Percentiles rank a stretch among this genome's conserved stretches.
phyloP scores from a whole-genome alignment of 2,888 invertebrate genomes.

The Panzeria rudis region DNA sequence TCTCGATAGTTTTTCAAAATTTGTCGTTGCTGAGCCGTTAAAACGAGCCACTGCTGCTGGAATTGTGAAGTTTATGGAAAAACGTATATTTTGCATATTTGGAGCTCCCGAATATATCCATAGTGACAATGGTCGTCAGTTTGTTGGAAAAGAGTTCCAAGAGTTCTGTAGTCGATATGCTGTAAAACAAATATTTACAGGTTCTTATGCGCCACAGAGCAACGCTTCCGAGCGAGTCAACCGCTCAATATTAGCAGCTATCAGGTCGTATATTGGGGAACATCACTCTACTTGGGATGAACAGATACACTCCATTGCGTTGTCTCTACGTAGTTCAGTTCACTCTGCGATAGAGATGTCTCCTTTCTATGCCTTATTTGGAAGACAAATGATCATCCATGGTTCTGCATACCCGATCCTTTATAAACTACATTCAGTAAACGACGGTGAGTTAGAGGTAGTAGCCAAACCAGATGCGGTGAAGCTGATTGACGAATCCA shows the following conservation, averaged over 20 bases:
- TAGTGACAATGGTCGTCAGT: conserved; percentile 14
- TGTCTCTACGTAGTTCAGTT: background rate
- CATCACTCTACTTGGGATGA: too few species aligned
- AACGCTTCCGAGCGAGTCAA: too few species aligned
- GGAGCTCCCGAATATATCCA: conserved; percentile 1
- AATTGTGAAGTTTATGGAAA: background rate
- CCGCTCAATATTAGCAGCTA: too few species aligned
- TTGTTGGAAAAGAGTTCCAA: conserved; percentile 2
- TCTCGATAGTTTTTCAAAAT: too few species aligned
- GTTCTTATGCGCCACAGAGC: too few species aligned
- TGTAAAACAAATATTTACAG: background rate
- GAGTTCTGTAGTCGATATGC: background rate
- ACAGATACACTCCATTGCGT: too few species aligned
- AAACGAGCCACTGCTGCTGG: background rate
- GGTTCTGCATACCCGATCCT: background rate
- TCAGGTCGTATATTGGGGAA: too few species aligned
- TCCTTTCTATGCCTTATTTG: conserved; percentile 8
- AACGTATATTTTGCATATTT: background rate
- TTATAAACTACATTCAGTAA: background rate
- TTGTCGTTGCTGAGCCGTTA: background rate
- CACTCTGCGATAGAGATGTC: background rate
- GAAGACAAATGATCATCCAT: background rate
- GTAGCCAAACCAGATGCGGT: too few species aligned
- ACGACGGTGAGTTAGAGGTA: background rate
- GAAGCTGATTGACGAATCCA: conserved; percentile 2